Evolutionary conservation across 2,888 invertebrate species (phyloP), one percentile per base, ranked within the genome.

Genomic region (Phasia obesa): DNA sequence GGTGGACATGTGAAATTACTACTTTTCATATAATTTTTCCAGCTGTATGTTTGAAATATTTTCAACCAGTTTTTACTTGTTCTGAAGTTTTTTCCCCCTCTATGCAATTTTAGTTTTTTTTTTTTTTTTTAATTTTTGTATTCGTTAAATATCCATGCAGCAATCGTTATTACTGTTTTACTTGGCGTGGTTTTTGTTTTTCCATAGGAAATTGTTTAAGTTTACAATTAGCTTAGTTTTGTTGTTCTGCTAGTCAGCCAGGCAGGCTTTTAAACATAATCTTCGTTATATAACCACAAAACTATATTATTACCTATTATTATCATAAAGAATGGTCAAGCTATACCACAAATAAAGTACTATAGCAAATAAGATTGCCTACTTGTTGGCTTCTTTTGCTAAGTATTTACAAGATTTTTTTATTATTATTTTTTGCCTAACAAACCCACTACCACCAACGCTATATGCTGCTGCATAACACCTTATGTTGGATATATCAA

Each of bases 1-100:
- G 85, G 85, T 85, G 85, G 85, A 82, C 78, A 82, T 76, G 60
- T 85, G 57, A 82, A 84, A 84, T 84, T 85, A 76, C 76, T 69
- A 65, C 69, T 51, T 80, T n/a, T n/a, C n/a, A n/a, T 59, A 49
- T 71, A 44, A 73, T 64, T 35, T 60, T 53, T 27, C 57, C 21
- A 71, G 47, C 60, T 53, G 74, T 69, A 53, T 57, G 62, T 67
- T 78, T 57, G 42, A 75, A 64, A 64, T 75, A 38, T 64, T 78
- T 78, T 27, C 70, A 69, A 77, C 77, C 70, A 74, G 76, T 78
- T 82, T 82, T 70, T 65, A 27, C 53, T 75, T 82, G 73, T 78
- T 82, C 23, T 53, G n/a, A n/a, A n/a, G n/a, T n/a, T n/a, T n/a
- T n/a, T n/a, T n/a, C n/a, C n/a, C n/a, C n/a, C n/a, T n/a, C n/a